Percentiles rank a stretch among this genome's conserved stretches.
These are phyloP conservation scores for Acrossocheilus fasciatus DNA, from an alignment of 2,797 vertebrate genomes.

Conservation along the genomic window DNA sequence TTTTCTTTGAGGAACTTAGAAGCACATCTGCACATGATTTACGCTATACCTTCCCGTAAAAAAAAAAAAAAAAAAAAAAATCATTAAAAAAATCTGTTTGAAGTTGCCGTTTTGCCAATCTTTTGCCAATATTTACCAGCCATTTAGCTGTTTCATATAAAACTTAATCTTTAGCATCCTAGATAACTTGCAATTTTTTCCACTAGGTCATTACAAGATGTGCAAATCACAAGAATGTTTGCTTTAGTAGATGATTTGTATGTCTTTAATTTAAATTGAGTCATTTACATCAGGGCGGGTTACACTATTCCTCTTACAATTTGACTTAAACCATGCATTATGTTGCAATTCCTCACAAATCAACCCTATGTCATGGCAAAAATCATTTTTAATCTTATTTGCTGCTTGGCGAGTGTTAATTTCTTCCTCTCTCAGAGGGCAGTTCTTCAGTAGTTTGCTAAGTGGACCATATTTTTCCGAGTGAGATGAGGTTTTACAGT, in stretches of 20 bases:
- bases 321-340: not conserved
- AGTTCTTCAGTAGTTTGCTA: not conserved
- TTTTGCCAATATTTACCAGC: not conserved
- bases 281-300: not conserved
- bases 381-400: not conserved
- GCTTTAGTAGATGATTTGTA: not conserved
- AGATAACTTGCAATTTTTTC: not conserved
- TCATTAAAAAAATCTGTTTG: not conserved
- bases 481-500: not conserved
- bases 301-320: not conserved
- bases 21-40: conserved; percentile 3
- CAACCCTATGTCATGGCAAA: not conserved
- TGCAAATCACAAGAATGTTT: not conserved
- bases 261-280: not conserved
- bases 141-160: not conserved
- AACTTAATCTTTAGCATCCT: not conserved
- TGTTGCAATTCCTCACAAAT: not conserved
- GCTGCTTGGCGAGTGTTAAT: not conserved
- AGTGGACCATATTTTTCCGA: not conserved
- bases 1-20: not conserved
- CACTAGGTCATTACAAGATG: not conserved
- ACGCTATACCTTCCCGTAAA: too few species aligned
- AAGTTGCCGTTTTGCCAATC: not conserved
- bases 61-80: too few species aligned
- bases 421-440: not conserved